Conservation (phyloP, 2,113 vertebrate species). For the Colaptes auratus region DNA sequence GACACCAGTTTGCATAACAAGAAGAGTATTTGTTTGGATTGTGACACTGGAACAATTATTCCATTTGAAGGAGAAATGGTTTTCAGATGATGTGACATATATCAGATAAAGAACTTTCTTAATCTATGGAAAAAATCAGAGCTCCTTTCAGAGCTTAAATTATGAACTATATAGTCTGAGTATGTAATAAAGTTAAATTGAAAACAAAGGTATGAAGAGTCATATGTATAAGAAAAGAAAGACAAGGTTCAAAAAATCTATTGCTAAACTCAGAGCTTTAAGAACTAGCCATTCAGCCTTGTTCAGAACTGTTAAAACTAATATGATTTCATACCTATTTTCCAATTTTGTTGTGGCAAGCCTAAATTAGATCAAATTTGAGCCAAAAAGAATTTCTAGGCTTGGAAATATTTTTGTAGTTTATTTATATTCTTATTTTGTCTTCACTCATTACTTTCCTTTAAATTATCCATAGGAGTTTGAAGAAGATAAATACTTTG, state of each 20-base stretch:
- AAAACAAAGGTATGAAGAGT: conserved; percentile 20
- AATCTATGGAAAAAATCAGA: neutral
- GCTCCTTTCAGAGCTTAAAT: neutral
- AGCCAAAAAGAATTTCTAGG: neutral
- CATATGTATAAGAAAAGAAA: neutral
- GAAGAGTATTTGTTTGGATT: neutral
- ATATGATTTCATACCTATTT: neutral
- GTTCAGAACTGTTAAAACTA: neutral
- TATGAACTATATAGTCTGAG: conserved; percentile 1
- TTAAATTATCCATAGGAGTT: neutral
- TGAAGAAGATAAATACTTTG: neutral
- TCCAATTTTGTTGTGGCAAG: neutral
- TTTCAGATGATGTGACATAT: neutral
- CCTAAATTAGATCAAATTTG: neutral
- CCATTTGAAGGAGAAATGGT: neutral
- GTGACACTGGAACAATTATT: neutral
- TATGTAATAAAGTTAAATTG: neutral
- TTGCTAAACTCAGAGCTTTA: neutral
- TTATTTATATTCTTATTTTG: neutral
- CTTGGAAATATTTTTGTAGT: neutral
- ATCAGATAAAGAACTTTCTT: neutral
- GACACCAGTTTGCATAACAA: neutral
- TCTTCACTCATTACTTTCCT: neutral
- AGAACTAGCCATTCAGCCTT: neutral
- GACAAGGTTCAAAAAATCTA: neutral